These are phyloP conservation scores for Bubo bubo DNA, from an alignment of 2,113 vertebrate genomes.

Conservation along the genomic window DNA sequence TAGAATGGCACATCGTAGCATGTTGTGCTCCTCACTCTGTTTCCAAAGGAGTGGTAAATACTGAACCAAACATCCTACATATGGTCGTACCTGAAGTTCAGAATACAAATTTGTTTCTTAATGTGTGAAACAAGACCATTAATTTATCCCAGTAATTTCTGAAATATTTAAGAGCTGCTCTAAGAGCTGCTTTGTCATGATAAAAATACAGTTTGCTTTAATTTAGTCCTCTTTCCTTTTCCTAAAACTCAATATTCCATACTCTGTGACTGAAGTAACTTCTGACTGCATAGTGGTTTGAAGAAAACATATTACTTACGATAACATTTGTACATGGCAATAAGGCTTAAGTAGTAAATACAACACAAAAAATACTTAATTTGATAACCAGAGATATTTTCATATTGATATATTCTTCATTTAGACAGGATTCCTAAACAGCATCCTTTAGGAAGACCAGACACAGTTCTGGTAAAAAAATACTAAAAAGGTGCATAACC, in stretches of 20 bases:
- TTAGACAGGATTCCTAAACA: background rate
- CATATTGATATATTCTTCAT: background rate
- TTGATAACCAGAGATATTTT: background rate
- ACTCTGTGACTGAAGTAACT: background rate
- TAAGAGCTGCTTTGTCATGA: background rate
- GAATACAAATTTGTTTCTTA: background rate
- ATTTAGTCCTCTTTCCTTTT: background rate
- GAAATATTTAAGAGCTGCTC: background rate
- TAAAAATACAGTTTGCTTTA: background rate
- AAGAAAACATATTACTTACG: background rate
- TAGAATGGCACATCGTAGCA: slow-evolving; percentile 96
- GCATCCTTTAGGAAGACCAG: background rate
- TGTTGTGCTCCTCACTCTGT: slow-evolving; percentile 98
- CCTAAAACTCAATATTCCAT: background rate
- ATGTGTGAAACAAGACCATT: background rate
- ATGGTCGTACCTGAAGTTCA: slow-evolving; percentile 84
- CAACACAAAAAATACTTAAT: background rate
- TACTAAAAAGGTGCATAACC: background rate
- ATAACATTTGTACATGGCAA: background rate
- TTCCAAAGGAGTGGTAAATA: slow-evolving; percentile 98
- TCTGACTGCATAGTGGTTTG: background rate
- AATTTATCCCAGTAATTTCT: background rate
- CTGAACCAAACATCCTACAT: slow-evolving; percentile 92
- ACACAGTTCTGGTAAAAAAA: background rate
- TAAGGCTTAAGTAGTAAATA: background rate